Evolutionary conservation across 92 coral and sea anemone species (phyloP), one percentile per base, ranked within the genome.

Genomic region (Blastomussa wellsi): DNA sequence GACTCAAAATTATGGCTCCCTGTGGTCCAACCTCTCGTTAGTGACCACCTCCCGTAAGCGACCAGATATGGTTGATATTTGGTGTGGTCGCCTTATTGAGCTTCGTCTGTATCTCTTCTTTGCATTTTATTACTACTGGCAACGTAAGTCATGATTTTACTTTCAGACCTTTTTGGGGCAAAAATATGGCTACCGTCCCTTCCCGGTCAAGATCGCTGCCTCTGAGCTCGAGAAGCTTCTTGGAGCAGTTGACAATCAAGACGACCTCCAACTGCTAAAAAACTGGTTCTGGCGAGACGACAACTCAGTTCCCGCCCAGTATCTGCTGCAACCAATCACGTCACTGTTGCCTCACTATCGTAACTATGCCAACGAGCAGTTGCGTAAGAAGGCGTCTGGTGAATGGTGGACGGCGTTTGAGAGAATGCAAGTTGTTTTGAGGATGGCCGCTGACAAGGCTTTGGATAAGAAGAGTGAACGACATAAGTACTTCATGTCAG

Each of bases 181-280:
- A 77, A 94, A 94, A 78, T 94, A 94, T 77, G 98, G 98, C 74
- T 94, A 90, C 72, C 98, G 98, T 14, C 98, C 98, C 5, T 94
- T 94, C 78, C 98, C 98, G 20, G 88, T 90, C 20, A 92, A 84
- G 87, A 94, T 94, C 72, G 70, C 85, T 36, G 92, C 90, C 37
- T 44, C 82, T n/a, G 98, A 94, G 72, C 92, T 94, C 60, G 88
- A 92, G 72, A 81, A 84, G 59, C 85, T 94, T 24, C 83, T 94
- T 32, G 55, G 78, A 26, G 90, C 93, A 0, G 88, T 90, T n/a
- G 76, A 55, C 26, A 82, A 86, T 42, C 11, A 47, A 42, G 91
- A 93, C 33, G 98, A 94, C 44, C 73, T 53, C 44, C 82, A 80
- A 22, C 87, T 93, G 3, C 79, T 94, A 32, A 74, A 88, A 55